A percentile compares a stretch with the other conserved stretches of the same genome.
These are phyloP conservation scores for Mionectes olivaceus DNA, from an alignment of 2,797 vertebrate species.

Conservation along the genomic window DNA sequence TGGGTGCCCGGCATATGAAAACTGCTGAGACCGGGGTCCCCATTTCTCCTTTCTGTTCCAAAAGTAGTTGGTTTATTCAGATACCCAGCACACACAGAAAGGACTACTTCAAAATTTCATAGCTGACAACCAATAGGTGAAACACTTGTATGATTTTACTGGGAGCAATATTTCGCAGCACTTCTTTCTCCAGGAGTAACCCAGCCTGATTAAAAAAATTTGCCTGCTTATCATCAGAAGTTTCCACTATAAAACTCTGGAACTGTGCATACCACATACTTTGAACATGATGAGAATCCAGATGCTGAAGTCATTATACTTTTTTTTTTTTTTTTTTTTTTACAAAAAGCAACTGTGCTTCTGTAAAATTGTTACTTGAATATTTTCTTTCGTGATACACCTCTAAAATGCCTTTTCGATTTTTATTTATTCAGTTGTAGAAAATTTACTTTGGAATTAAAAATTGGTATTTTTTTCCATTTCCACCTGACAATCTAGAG, in stretches of 20 bases:
- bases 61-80: background rate
- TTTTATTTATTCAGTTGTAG: background rate
- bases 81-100: background rate
- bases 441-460: background rate
- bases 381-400: background rate
- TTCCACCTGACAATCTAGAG: background rate
- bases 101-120: background rate
- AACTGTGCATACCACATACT: background rate
- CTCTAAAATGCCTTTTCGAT: background rate
- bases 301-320: background rate
- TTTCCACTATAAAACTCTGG: background rate
- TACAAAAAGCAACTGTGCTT: background rate
- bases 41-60: background rate
- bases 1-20: background rate
- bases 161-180: background rate
- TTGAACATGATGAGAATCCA: background rate
- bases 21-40: background rate
- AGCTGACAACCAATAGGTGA: background rate
- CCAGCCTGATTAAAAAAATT: background rate
- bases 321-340: background rate
- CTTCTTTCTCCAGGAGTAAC: background rate
- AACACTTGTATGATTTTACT: background rate
- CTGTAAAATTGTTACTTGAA: background rate
- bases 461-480: background rate
- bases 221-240: background rate